phyloP scores from a whole-genome alignment of 2,888 invertebrate genomes.

The Teleiodes luculella region DNA sequence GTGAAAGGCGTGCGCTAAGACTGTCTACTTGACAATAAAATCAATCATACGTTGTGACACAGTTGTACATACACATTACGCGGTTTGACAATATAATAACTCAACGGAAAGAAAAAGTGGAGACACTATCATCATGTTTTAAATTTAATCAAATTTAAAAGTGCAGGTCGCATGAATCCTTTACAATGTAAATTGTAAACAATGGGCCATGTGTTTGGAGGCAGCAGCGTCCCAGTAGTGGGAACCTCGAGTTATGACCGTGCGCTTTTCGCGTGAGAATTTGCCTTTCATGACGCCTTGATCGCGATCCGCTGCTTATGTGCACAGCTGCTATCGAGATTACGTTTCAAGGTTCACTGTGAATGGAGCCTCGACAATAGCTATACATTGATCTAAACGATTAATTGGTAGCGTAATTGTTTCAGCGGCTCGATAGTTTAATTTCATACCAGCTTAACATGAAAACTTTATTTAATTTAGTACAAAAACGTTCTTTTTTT shows the following conservation, averaged over 20 bases:
- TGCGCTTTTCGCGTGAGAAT: slow-evolving; percentile 59
- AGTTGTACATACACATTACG: slow-evolving; percentile 20
- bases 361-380: slow-evolving; percentile 46
- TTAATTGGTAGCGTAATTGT: slow-evolving; percentile 14
- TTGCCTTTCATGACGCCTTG: slow-evolving; percentile 43
- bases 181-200: slow-evolving; percentile 28
- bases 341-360: slow-evolving; percentile 61
- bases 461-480: too few species aligned
- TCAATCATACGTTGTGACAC: slow-evolving; percentile 19
- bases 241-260: slow-evolving; percentile 49
- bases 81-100: not conserved
- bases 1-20: slow-evolving; percentile 33
- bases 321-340: slow-evolving; percentile 51
- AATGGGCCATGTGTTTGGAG: slow-evolving; percentile 28
- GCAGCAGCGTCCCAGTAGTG: slow-evolving; percentile 23
- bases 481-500: too few species aligned
- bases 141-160: not conserved
- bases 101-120: not conserved
- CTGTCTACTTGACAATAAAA: slow-evolving; percentile 14
- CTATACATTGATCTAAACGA: not conserved
- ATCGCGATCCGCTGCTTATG: slow-evolving; percentile 29
- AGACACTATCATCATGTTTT: not conserved
- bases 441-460: not conserved
- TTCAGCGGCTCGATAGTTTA: not conserved
- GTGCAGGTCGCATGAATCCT: slow-evolving; percentile 12